phyloP scores from a whole-genome alignment of 2,888 invertebrate genomes.

The Liodrosophila aerea region DNA sequence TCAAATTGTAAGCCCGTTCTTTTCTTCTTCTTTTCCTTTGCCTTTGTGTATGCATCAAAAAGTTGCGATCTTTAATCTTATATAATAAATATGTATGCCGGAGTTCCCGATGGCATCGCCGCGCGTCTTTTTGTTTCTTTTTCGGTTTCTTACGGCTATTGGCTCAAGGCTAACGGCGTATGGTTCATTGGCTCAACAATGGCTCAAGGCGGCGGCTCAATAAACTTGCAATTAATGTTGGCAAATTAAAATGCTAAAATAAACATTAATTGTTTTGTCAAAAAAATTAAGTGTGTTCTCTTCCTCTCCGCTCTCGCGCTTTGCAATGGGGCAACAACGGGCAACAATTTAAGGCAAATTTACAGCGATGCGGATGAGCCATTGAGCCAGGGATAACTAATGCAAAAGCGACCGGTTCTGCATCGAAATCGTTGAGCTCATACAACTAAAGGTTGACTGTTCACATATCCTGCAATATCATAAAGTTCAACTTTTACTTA shows the following conservation, averaged over 20 bases:
- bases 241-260: conserved; percentile 77
- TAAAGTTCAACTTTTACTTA: too few species aligned
- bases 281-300: conserved; percentile 40
- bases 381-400: conserved; percentile 1
- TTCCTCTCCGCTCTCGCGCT: neutral
- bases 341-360: conserved; percentile 50
- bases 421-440: too few species aligned
- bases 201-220: conserved; percentile 64
- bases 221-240: conserved; percentile 77
- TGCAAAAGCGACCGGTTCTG: neutral
- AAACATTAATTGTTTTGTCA: conserved; percentile 77
- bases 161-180: conserved; percentile 20
- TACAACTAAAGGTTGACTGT: too few species aligned
- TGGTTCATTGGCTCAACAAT: conserved; percentile 42
- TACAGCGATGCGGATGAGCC: conserved; percentile 33
- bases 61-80: too few species aligned
- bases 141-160: neutral
- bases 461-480: too few species aligned
- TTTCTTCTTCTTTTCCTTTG: too few species aligned
- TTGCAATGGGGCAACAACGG: conserved; percentile 34
- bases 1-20: too few species aligned
- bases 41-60: too few species aligned
- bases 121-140: neutral
- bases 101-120: neutral
- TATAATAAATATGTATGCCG: neutral